Evolutionary conservation across 2,113 vertebrate species (phyloP), one percentile per base, ranked within the genome.

Genomic region (Hypomesus transpacificus): DNA sequence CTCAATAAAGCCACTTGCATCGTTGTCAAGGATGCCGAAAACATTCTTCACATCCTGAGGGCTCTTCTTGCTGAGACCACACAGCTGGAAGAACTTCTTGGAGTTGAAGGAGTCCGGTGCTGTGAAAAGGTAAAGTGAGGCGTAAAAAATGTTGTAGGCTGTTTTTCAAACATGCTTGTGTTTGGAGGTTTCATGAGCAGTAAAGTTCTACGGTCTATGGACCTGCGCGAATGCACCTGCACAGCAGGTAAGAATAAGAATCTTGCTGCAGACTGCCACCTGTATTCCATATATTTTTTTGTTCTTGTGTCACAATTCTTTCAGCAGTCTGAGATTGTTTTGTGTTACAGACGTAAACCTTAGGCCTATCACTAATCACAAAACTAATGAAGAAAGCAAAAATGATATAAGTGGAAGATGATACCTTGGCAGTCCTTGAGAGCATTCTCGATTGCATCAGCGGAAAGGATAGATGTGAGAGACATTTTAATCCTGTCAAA

Each of bases 381-480:
- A 70, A 80, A 64, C 50, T 26, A 82, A 64, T 67, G 11, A 82
- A 75, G 60, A 68, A 39, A 78, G 74, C 66, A 76, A 68, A 78
- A 79, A 79, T 85, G 79, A 84, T 87, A 80, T 79, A 70, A 72
- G 28, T 65, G 84, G 66, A 86, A 86, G 77, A 74, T 58, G 79
- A 87, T 93, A 99, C 97, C 96, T 98, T 96, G 95, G 92, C 96
- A 99, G 90, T 97, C 96, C 89, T 94, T 94, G 86, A 99, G 80
- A 67, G 97, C 97, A 34, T 88, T 92, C 57, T 92, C 93, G 14
- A 99, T 95, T 87, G 95, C 97, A n/a, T 93, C 94, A 81, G 95
- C 92, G 66, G 91, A 94, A 66, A 99, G 94, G 75, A 98, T 57
- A 53, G 96, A 95, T 74, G 93, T 91, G 82, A 99, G 91, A 71